phyloP scores from a whole-genome alignment of 2,113 vertebrate genomes.

The Phyllostomus discolor region DNA sequence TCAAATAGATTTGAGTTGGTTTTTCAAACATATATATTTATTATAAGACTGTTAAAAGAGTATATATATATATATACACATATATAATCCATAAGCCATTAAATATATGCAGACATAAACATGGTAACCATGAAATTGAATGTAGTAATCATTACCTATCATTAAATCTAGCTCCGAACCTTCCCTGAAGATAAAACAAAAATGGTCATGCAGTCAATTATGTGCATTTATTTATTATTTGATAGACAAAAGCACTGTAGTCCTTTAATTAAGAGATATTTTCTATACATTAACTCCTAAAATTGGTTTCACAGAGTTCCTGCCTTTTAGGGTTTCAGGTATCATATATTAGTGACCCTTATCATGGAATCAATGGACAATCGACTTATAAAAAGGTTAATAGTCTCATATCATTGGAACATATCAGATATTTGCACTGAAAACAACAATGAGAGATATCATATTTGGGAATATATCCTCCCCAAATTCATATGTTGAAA shows the following conservation, averaged over 20 bases:
- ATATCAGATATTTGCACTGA: neutral
- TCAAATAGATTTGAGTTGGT: neutral
- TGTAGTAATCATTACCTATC: neutral
- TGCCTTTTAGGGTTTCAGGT: neutral
- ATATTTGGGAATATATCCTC: neutral
- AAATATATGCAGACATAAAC: neutral
- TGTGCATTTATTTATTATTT: neutral
- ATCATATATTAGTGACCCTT: neutral
- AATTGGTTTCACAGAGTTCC: neutral
- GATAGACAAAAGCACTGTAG: neutral
- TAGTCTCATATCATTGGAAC: neutral
- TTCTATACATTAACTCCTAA: constrained; percentile 1
- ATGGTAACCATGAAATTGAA: neutral
- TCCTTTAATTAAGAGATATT: neutral
- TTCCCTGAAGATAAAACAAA: neutral
- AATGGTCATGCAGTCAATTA: neutral
- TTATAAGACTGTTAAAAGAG: neutral
- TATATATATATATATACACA: neutral
- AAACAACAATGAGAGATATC: neutral
- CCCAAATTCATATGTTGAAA: neutral
- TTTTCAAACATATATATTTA: neutral
- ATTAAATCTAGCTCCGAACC: neutral
- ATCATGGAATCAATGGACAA: neutral
- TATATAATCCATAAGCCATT: neutral
- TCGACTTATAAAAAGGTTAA: neutral